Evolutionary conservation across 2,888 invertebrate species (phyloP).

Genomic region (Synanthedon myopaeformis): DNA sequence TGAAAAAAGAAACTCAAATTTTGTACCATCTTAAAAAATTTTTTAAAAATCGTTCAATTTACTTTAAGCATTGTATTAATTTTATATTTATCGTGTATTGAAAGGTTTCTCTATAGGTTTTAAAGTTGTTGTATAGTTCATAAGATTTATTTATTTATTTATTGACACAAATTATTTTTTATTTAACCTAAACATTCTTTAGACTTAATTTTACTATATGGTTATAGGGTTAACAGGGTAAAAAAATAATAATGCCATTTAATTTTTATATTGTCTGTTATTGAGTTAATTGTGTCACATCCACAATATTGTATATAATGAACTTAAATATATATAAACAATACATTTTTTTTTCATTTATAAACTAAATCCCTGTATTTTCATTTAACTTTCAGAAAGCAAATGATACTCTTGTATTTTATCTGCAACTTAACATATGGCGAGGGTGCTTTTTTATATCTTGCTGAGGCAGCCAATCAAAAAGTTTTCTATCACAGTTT

Average conservation of each 20-base stretch:
- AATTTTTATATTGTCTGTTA: constrained; percentile 58
- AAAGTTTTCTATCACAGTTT: constrained; percentile 83
- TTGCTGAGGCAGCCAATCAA: constrained; percentile 71
- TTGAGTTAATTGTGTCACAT: constrained; percentile 46
- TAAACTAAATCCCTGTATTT: constrained; percentile 69
- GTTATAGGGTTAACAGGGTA: too few species aligned
- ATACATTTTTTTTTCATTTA: constrained; percentile 50
- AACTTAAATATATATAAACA: constrained; percentile 59
- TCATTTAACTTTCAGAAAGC: constrained; percentile 56
- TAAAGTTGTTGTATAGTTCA: too few species aligned
- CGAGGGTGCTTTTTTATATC: constrained; percentile 38
- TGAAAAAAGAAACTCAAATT: too few species aligned
- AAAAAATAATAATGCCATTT: constrained; percentile 14
- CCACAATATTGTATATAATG: constrained; percentile 43
- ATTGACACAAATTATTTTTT: too few species aligned
- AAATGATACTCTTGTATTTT: constrained; percentile 53
- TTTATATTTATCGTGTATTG: too few species aligned
- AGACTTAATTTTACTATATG: too few species aligned
- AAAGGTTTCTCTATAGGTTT: too few species aligned
- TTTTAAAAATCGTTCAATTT: too few species aligned
- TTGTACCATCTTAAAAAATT: too few species aligned
- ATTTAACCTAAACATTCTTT: too few species aligned
- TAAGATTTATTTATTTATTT: too few species aligned
- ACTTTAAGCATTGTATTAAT: too few species aligned
- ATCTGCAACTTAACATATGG: constrained; percentile 36